Base-by-base conservation (phyloP, 2,797 vertebrate genomes). In the Bradypodion ventrale region DNA sequence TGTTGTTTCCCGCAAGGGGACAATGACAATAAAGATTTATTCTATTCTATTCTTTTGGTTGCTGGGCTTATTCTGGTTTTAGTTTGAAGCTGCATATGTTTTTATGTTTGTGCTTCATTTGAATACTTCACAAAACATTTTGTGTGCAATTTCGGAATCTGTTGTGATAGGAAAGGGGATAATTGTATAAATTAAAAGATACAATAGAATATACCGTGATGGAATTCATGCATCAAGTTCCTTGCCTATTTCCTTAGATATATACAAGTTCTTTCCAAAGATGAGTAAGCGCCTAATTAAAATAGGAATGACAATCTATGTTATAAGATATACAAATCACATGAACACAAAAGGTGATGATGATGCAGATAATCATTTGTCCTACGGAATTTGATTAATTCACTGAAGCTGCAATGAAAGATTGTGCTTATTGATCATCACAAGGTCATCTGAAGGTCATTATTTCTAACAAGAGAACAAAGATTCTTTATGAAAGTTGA, bases 331-430 rank as follows among this genome's bases (percentile, higher is more conserved):
- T 72, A 85, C 59, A 90, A 90, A 83, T 70, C 89, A 42, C 60
- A 13, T 89, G 83, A 89, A 91, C 35, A 88, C 52, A 85, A 59
- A 66, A 75, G 86, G 0, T 0, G 75, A 78, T 80, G 60, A 79
- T 82, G 84, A 69, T 85, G 82, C 44, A 60, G 86, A 88, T 66
- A 83, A 86, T 82, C 77, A 87, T 88, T 89, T 87, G 37, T 75
- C 78, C 60, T 75, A 84, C 82, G 21, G 85, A 91, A 86, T 90
- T 85, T 85, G 65, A 80, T 78, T 85, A 78, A 91, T 82, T 87
- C 0, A 87, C 40, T 35, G 85, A 92, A 21, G 68, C 83, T 78
- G 23, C 62, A 92, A 90, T 87, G 85, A 92, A 90, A 37, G 40
- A 9, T 77, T 62, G 46, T 29, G 1, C 72, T 72, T 88, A 90